phyloP scores from a whole-genome alignment of 2,797 vertebrate genomes.

The Amphiprion clarkii region DNA sequence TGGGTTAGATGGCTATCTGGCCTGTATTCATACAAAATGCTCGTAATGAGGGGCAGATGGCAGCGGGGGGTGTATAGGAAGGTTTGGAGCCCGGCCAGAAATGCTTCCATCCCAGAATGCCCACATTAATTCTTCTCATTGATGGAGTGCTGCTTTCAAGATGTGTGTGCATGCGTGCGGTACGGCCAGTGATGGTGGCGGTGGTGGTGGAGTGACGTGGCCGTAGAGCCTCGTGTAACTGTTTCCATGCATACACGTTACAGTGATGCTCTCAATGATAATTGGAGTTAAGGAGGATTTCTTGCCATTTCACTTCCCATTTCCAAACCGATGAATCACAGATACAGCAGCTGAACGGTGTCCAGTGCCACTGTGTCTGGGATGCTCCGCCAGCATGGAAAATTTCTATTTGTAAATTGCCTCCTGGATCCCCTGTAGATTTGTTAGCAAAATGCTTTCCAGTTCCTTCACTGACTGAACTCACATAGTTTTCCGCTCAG shows the following conservation, averaged over 20 bases:
- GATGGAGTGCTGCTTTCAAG: slow-evolving; percentile 64
- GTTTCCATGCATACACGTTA: slow-evolving; percentile 72
- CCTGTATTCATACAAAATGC: slow-evolving; percentile 65
- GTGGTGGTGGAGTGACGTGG: slow-evolving; percentile 34
- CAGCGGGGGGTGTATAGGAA: slow-evolving; percentile 52
- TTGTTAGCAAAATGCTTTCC: slow-evolving; percentile 40
- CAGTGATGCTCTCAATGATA: slow-evolving; percentile 60
- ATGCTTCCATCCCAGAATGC: slow-evolving; percentile 75
- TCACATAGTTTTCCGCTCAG: slow-evolving; percentile 15
- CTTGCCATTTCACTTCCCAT: slow-evolving; percentile 70
- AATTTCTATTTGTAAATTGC: slow-evolving; percentile 24
- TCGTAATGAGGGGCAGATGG: slow-evolving; percentile 80
- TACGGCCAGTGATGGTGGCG: not conserved
- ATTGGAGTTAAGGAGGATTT: slow-evolving; percentile 74
- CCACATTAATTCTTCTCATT: slow-evolving; percentile 73
- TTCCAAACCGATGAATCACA: slow-evolving; percentile 59
- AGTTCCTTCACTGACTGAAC: slow-evolving; percentile 23
- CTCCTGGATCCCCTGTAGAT: slow-evolving; percentile 34
- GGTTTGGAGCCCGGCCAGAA: slow-evolving; percentile 71
- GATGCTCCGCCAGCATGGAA: slow-evolving; percentile 1
- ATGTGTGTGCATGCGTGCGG: slow-evolving; percentile 48
- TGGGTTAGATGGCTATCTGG: slow-evolving; percentile 54
- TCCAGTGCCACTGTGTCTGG: slow-evolving; percentile 24
- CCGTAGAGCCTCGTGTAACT: slow-evolving; percentile 45
- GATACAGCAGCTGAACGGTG: slow-evolving; percentile 17